A percentile compares a stretch with the other conserved stretches of the same genome.
Evolutionary conservation across 1,140 invertebrate species (phyloP).

Genomic region (Drosophila sulfurigaster): DNA sequence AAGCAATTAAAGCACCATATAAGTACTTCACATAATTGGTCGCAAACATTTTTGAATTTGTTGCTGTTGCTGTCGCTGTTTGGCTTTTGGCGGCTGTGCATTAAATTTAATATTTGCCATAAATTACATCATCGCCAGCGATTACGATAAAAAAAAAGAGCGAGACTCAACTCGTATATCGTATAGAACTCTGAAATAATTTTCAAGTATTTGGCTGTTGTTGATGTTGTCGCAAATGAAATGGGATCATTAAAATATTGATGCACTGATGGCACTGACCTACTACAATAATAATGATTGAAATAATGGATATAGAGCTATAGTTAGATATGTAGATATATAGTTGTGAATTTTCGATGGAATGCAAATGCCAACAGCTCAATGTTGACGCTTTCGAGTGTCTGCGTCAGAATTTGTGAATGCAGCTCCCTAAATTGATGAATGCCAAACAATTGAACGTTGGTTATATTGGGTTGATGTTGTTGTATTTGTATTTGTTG

Average conservation of each 20-base stretch:
- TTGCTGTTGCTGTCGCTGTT: conserved; percentile 24
- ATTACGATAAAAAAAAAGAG: conserved; percentile 40
- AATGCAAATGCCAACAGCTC: conserved; percentile 34
- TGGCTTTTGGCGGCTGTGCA: conserved; percentile 24
- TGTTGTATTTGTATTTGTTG: not conserved
- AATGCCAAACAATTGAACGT: conserved; percentile 70
- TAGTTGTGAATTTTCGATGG: conserved; percentile 32
- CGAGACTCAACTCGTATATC: not conserved
- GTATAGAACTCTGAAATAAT: not conserved
- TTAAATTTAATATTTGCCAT: conserved; percentile 77
- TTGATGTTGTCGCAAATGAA: conserved; percentile 15
- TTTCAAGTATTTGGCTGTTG: not conserved
- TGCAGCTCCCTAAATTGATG: conserved; percentile 73
- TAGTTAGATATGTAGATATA: conserved; percentile 9
- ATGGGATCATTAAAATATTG: conserved; percentile 42
- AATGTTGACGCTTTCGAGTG: conserved; percentile 55
- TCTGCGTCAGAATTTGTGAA: conserved; percentile 66
- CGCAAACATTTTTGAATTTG: conserved; percentile 53
- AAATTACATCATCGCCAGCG: conserved; percentile 74
- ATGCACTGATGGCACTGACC: conserved; percentile 44
- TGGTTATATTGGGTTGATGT: conserved; percentile 32
- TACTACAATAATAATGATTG: conserved; percentile 37
- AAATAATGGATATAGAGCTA: conserved; percentile 17
- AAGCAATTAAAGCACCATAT: conserved; percentile 75
- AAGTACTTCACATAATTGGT: conserved; percentile 76